Base-by-base conservation (phyloP, 1,140 invertebrate genomes). In the Leptinotarsa lineolata region DNA sequence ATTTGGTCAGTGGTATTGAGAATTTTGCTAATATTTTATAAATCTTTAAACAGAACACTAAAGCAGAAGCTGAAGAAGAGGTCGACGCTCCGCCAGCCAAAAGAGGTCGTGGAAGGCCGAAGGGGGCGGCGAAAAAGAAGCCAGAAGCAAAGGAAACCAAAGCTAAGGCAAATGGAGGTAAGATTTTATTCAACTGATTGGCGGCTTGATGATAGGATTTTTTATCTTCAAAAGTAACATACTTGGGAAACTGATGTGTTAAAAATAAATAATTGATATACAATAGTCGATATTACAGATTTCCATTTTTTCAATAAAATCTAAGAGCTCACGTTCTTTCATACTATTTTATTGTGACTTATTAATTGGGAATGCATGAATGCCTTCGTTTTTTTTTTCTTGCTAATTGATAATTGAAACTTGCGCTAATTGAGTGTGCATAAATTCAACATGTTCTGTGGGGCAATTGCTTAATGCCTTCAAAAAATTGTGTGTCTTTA, bases 81-180 rank as follows among this genome's bases (percentile, higher is more conserved):
- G 71, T 30, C 12, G 76, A 72, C 72, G 74, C 74, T 15, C 68
- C 79, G 3, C 73, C 76, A 70, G 72, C 59, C 15, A 80, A 80
- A 44, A 73, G 79, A 68, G 79, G 79, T 12, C 68, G 79, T 48
- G 79, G 79, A 16, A 68, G 79, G 61, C 79, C 79, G 22, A 78
- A 78, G 22, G 73, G 71, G 22, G 30, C 78, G 4, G 74, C 66
- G 16, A 72, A 73, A 20, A 77, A 74, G 44, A 73, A 70, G 22
- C 18, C 67, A 20, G 61, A 75, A 18, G 48, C 48, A n/a, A 18
- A 54, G 15, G 63, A 59, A 11, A 58, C 60, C 18, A 74, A 74
- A 58, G 16, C 78, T 13, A 79, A 77, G 63, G 65, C 74, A n/a
- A 79, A 79, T 68, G 75, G 76, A 54, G 72, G 75, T 75, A 73